Conservation (phyloP, 2,888 invertebrate species). For the Andrena praecox region DNA sequence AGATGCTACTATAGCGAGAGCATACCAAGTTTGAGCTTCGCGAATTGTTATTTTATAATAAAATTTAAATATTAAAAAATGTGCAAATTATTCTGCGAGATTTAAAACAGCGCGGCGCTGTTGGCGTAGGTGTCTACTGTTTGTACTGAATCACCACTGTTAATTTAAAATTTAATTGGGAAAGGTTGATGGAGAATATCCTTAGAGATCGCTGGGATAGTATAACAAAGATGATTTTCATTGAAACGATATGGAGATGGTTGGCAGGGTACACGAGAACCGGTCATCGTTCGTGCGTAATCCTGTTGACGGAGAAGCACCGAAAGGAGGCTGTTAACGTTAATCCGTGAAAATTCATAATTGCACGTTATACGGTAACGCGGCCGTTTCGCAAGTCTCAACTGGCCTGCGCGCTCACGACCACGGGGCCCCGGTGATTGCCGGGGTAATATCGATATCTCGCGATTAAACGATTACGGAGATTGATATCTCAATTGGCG, state of each 20-base stretch:
- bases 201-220: no score
- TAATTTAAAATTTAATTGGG: no score
- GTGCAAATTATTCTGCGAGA: no score
- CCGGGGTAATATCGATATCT: conserved; percentile 63
- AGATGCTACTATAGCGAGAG: no score
- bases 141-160: no score
- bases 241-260: conserved; percentile 1
- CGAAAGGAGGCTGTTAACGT: conserved; percentile 54
- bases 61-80: no score
- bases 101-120: no score
- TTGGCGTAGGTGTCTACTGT: no score
- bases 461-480: conserved; percentile 72
- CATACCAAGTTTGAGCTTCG: no score
- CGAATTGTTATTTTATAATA: no score
- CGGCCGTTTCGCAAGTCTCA: conserved; percentile 58
- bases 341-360: conserved; percentile 74
- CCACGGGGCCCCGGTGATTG: conserved; percentile 50
- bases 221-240: not conserved
- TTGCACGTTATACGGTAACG: conserved; percentile 63
- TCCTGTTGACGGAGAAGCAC: conserved; percentile 29
- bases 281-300: conserved; percentile 41
- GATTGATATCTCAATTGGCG: conserved; percentile 74
- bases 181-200: no score
- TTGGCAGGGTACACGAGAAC: conserved; percentile 32
- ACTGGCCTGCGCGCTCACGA: conserved; percentile 34